Conservation (phyloP, 2,113 vertebrate genomes). For the Heterocephalus glaber region DNA sequence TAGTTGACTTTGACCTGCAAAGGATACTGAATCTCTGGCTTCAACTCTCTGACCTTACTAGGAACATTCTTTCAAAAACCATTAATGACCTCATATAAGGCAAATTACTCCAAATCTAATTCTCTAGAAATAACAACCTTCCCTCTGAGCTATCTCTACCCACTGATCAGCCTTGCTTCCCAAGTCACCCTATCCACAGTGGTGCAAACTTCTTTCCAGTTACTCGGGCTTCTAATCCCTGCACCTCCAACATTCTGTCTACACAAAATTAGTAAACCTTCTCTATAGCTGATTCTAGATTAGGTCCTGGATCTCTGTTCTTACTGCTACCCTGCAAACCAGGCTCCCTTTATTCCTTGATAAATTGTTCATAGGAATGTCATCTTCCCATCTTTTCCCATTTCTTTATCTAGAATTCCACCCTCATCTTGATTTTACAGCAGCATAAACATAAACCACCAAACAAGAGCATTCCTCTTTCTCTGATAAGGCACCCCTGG, state of each 20-base stretch:
- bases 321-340: background rate
- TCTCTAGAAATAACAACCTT: background rate
- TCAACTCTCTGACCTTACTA: background rate
- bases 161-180: background rate
- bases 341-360: background rate
- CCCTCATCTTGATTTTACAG: background rate
- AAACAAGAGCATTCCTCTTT: background rate
- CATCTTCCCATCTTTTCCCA: background rate
- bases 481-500: background rate
- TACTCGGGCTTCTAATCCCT: background rate
- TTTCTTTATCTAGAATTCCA: background rate
- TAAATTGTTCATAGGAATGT: background rate
- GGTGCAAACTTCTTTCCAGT: background rate
- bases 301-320: background rate
- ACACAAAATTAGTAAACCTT: background rate
- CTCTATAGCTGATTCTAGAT: background rate
- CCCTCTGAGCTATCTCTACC: background rate
- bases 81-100: background rate
- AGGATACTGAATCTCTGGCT: background rate
- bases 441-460: background rate
- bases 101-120: background rate
- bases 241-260: background rate
- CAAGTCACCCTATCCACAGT: background rate
- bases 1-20: background rate
- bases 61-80: background rate